These are phyloP conservation scores for Phycodurus eques DNA, from an alignment of 2,113 vertebrate species.

Conservation along the genomic window DNA sequence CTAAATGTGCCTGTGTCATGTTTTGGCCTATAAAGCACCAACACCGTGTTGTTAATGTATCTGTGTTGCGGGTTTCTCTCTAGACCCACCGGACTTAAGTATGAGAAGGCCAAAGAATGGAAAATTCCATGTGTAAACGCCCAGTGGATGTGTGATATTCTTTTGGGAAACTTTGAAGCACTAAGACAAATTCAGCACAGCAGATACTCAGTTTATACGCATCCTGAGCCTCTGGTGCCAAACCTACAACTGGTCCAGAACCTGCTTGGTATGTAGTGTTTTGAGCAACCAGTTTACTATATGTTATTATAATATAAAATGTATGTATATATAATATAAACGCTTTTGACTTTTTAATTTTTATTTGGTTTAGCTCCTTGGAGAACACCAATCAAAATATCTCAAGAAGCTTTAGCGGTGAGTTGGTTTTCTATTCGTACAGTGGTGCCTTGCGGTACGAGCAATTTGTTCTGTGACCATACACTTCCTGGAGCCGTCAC, in stretches of 20 bases:
- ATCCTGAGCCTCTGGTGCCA: conserved; percentile 86
- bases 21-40: too few relatives aligned
- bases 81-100: conserved; percentile 89
- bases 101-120: conserved; percentile 97
- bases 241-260: conserved; percentile 83
- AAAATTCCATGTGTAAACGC: conserved; percentile 94
- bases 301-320: not conserved
- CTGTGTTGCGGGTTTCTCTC: conserved; percentile 9
- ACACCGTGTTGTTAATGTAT: not conserved
- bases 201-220: conserved; percentile 82
- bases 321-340: not conserved
- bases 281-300: not conserved
- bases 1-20: too few relatives aligned
- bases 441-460: not conserved
- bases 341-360: not conserved
- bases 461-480: too few relatives aligned
- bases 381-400: conserved; percentile 88
- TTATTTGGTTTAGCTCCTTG: conserved; percentile 78
- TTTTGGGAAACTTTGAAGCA: conserved; percentile 91
- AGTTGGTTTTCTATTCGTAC: conserved; percentile 38
- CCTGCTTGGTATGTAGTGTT: conserved; percentile 79
- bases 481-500: too few relatives aligned
- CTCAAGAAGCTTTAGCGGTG: conserved; percentile 86
- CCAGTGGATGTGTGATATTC: conserved; percentile 92
- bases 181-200: conserved; percentile 86